Base-by-base conservation (phyloP, 2,888 invertebrate genomes). In the Crossocerus cetratus region DNA sequence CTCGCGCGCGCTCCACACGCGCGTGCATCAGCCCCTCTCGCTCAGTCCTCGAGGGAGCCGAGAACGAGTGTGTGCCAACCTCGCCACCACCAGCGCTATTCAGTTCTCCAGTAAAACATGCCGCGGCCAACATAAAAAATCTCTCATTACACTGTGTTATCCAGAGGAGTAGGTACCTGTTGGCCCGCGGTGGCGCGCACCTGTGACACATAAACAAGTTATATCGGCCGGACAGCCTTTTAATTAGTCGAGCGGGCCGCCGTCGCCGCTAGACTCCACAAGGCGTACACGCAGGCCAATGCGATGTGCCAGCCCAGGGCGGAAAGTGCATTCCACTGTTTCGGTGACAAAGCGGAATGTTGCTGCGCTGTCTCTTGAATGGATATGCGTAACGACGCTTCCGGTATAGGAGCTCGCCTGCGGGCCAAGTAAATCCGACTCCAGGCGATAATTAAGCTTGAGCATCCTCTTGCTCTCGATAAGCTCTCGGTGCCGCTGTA, bases 271-370 rank as follows among this genome's bases (percentile, higher is more conserved):
- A 42, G 22, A 18, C 59, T 18, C 14, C 53, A 16, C 58, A 57
- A 22, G 43, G 20, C 22, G 59, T 45, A 22, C 66, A 45, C 60
- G 43, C 62, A 42, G 23, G 54, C 18, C 55, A 60, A 58, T 66
- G 72, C 67, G 66, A 72, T 57, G n/a, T n/a, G 71, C 55, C 72
- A 59, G 53, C 53, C 5, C 14, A 49, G 14, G 56, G 59, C 65
- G 65, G 74, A 80, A 84, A 86, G 85, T 86, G 86, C 85, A 82
- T 83, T 86, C 81, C 82, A 76, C 74, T 87, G 87, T 88, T 86
- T 80, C 65, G 82, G 73, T 76, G 83, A 80, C 81, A 65, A 80
- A 74, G 61, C 70, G 78, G 77, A 78, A 84, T 84, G 80, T 65
- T 62, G 64, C 70, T 65, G 68, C n/a, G n/a, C 62, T 67, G 56